Evolutionary conservation across 2,888 invertebrate genomes (phyloP), one percentile per base, ranked within the genome.

Genomic region (Lithophane leautieri): DNA sequence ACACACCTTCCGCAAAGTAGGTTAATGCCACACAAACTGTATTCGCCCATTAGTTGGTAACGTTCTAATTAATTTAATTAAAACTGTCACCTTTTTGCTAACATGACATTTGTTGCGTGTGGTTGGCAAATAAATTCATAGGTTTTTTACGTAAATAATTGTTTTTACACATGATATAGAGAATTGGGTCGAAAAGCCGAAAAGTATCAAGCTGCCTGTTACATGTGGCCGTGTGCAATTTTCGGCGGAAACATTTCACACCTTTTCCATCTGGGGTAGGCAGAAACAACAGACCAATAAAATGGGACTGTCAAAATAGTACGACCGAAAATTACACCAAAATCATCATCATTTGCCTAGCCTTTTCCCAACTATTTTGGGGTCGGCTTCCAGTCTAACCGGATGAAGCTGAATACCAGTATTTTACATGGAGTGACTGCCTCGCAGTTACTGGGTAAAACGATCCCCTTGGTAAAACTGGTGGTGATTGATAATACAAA

Each of bases 1-100:
- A 67, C 81, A 70, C 81, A 19, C 81, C 81, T 78, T 81, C 40
- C 16, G 68, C 70, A 28, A 81, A 65, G 54, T 81, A 81, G 81
- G 81, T 70, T 79, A 82, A 81, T 62, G 70, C 60, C 52, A 70
- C 11, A n/a, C 28, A 28, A 67, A 73, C 70, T 34, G 11, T 28
- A 44, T 65, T 66, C 66, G 40, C 54, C 34, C 56, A 62, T 81
- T 81, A 70, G 19, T 19, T 11, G 22, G 50, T 50, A 14, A 47
- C 12, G n/a, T 4, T 25, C 11, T 77, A 81, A 81, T 80, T 80
- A 80, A 80, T 52, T 40, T 34, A 81, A 81, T 81, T 61, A 80
- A 40, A 19, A 34, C 19, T 62, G 54, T 19, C 61, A 70, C 63
- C 34, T 69, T 34, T 72, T 79, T 79, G 73, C 61, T 78, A 54